Conservation (phyloP, 2,797 vertebrate genomes). For the Gobio occitaniae region DNA sequence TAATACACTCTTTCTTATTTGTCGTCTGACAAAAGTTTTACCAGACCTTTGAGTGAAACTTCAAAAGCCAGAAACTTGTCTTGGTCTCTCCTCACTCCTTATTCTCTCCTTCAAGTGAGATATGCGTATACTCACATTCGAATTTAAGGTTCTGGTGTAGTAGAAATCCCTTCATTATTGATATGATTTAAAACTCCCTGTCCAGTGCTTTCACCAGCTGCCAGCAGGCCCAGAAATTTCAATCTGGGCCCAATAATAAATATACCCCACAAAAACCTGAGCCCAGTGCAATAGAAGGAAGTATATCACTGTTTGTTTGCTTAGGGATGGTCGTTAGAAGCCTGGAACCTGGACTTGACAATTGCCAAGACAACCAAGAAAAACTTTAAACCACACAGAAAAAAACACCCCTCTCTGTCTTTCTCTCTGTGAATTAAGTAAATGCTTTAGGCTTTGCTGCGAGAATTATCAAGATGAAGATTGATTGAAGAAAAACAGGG, state of each 20-base stretch:
- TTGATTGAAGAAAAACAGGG: slow-evolving; percentile 54
- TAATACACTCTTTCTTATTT: slow-evolving; percentile 69
- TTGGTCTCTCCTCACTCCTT: neutral
- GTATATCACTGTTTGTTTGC: slow-evolving; percentile 54
- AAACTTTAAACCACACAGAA: slow-evolving; percentile 34
- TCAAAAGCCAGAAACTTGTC: slow-evolving; percentile 45
- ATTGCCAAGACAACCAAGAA: slow-evolving; percentile 53
- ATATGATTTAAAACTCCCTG: slow-evolving; percentile 59
- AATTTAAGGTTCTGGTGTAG: slow-evolving; percentile 46
- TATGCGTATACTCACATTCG: slow-evolving; percentile 48
- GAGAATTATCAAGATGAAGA: slow-evolving; percentile 49
- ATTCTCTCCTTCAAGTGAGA: slow-evolving; percentile 39
- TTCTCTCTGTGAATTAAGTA: slow-evolving; percentile 6
- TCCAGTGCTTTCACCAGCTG: slow-evolving; percentile 51
- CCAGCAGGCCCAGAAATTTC: slow-evolving; percentile 44
- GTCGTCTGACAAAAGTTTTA: slow-evolving; percentile 71
- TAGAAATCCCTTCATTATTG: slow-evolving; percentile 55
- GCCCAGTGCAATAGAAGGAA: slow-evolving; percentile 38
- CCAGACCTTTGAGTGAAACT: slow-evolving; percentile 60
- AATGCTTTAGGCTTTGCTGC: slow-evolving; percentile 18
- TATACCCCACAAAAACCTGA: slow-evolving; percentile 33
- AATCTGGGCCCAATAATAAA: slow-evolving; percentile 44
- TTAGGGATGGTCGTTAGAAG: slow-evolving; percentile 47
- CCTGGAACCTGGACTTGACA: slow-evolving; percentile 41
- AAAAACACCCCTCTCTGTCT: slow-evolving; percentile 10